Evolutionary conservation across 2,113 vertebrate species (phyloP).

Genomic region (Neopipo cinnamomea): DNA sequence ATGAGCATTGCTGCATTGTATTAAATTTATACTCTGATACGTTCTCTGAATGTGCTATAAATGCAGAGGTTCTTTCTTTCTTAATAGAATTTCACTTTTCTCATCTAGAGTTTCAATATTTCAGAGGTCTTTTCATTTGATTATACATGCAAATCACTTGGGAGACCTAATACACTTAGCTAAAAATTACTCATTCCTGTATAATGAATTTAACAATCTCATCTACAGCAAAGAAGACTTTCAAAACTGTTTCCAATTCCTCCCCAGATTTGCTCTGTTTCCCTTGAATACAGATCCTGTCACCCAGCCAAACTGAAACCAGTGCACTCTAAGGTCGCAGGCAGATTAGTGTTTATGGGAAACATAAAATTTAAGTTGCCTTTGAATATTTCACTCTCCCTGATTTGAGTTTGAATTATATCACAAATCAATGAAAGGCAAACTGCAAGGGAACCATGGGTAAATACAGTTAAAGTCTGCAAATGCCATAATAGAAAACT

Average conservation of each 20-base stretch:
- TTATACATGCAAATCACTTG: slow-evolving; percentile 67
- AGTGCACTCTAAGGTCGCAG: not conserved
- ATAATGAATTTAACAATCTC: slow-evolving; percentile 47
- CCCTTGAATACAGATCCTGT: not conserved
- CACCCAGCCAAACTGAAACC: not conserved
- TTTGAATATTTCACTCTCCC: not conserved
- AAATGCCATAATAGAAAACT: not conserved
- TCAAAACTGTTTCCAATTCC: not conserved
- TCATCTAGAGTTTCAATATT: slow-evolving; percentile 62
- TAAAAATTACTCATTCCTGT: slow-evolving; percentile 63
- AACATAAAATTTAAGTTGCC: not conserved
- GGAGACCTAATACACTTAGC: slow-evolving; percentile 57
- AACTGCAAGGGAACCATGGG: not conserved
- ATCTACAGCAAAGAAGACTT: slow-evolving; percentile 45
- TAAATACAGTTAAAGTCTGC: not conserved
- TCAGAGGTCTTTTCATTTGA: slow-evolving; percentile 58
- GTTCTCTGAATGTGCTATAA: slow-evolving; percentile 61
- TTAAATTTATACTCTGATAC: slow-evolving; percentile 58
- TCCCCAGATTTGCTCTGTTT: not conserved
- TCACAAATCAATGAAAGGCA: not conserved
- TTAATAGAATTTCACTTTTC: slow-evolving; percentile 69
- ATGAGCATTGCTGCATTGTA: slow-evolving; percentile 61
- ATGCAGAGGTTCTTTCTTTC: slow-evolving; percentile 57
- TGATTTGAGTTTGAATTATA: not conserved
- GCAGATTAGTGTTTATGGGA: not conserved